Base-by-base conservation (phyloP, 2,888 invertebrate species). In the Sinotaia quadrata region DNA sequence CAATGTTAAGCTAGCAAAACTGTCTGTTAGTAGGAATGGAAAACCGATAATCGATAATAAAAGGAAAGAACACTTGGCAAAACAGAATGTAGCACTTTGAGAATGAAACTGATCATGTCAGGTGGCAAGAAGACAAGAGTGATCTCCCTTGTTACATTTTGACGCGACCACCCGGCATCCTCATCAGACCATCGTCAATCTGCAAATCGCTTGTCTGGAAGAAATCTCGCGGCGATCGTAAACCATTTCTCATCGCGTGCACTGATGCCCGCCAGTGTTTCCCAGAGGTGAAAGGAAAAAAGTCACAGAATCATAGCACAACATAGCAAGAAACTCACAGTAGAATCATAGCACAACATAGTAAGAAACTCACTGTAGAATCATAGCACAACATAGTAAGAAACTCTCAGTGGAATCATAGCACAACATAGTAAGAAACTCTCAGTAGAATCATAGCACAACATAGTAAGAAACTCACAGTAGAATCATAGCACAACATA, bases 281-380 rank as follows among this genome's bases (percentile, higher is more conserved):
- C 62, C 21, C 36, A 18, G 51, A 62, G 51, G 62, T 62, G 62
- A n/a, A n/a, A n/a, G n/a, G n/a, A n/a, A n/a, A n/a, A n/a, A n/a
- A n/a, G n/a, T n/a, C n/a, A n/a, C n/a, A n/a, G n/a, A n/a, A n/a
- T n/a, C n/a, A n/a, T n/a, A n/a, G n/a, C n/a, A n/a, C n/a, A n/a
- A n/a, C n/a, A n/a, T n/a, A n/a, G n/a, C n/a, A n/a, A n/a, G n/a
- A n/a, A n/a, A n/a, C n/a, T n/a, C n/a, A n/a, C n/a, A n/a, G n/a
- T n/a, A n/a, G n/a, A n/a, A n/a, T n/a, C n/a, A n/a, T n/a, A n/a
- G n/a, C n/a, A n/a, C n/a, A n/a, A n/a, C n/a, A n/a, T n/a, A n/a
- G n/a, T n/a, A n/a, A n/a, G n/a, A n/a, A n/a, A n/a, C n/a, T n/a
- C n/a, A n/a, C n/a, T n/a, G n/a, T n/a, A n/a, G n/a, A n/a, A n/a